Conservation (phyloP, 1,140 invertebrate species). For the Nilaparvata lugens region DNA sequence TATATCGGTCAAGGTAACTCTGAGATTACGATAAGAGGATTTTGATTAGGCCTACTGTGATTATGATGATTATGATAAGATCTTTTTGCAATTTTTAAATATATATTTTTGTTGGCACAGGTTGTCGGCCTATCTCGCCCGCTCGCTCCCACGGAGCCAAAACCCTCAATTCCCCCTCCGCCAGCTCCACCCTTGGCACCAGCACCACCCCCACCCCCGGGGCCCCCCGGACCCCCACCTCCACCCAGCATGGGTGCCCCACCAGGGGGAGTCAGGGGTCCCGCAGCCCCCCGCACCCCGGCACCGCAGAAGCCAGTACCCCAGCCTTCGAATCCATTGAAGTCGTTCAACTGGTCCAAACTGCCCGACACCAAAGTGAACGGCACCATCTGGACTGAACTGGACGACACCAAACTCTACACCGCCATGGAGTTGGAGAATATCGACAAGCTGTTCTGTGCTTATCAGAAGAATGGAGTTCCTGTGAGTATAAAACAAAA, state of each 20-base stretch:
- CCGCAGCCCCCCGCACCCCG: constrained; percentile 40
- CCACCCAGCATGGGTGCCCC: constrained; percentile 40
- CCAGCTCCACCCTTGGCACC: constrained; percentile 35
- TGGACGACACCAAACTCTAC: constrained; percentile 89
- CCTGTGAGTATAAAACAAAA: constrained; percentile 40
- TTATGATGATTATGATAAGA: too few relatives aligned
- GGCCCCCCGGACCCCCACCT: constrained; percentile 47
- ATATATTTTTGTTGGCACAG: too few relatives aligned
- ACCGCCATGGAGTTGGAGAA: constrained; percentile 84
- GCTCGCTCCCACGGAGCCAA: too few relatives aligned
- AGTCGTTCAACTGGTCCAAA: constrained; percentile 97
- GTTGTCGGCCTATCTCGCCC: constrained; percentile 25
- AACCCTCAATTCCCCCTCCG: constrained; percentile 5
- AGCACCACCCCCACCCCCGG: constrained; percentile 48
- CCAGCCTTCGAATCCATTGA: constrained; percentile 82
- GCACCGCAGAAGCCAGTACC: constrained; percentile 66
- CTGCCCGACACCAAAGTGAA: constrained; percentile 77
- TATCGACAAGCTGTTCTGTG: constrained; percentile 91
- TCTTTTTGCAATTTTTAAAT: too few relatives aligned
- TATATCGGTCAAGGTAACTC: too few relatives aligned
- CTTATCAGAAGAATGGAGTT: constrained; percentile 86
- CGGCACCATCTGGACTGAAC: constrained; percentile 89
- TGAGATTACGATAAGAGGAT: too few relatives aligned
- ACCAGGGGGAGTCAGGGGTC: constrained; percentile 39
- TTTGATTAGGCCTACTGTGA: too few relatives aligned